Base-by-base conservation (phyloP, 2,797 vertebrate genomes). In the Microchirus variegatus region DNA sequence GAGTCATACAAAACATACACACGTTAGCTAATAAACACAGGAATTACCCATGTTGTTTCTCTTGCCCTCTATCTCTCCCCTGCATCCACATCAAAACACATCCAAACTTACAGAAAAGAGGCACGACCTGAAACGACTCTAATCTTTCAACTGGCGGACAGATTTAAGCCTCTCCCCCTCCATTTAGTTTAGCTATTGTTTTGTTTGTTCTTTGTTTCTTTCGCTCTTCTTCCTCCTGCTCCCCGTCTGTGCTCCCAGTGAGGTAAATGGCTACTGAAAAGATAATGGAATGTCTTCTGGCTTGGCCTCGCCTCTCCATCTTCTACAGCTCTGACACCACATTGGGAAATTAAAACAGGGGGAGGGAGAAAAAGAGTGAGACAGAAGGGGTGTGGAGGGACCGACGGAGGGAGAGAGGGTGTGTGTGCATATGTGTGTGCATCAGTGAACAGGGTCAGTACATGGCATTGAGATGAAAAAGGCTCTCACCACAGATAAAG, bases 281-380 rank as follows among this genome's bases (percentile, higher is more conserved):
- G 89, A 91, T 91, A 93, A 93, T 92, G 87, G 90, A 88, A 91
- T 91, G 90, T 92, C 87, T 88, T 85, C 67, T 82, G 84, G 82
- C 83, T 63, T 70, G 75, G 70, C 79, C 78, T 53, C 70, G 83
- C 79, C 87, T 70, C 84, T 91, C 89, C 86, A 85, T 91, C 91
- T 92, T 89, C 86, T 80, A 61, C 55, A 1, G 70, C 80, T 74
- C 80, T 78, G 84, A 75, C 84, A 77, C 70, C 82, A 74, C 64
- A 63, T 75, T 58, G 75, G 85, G 83, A 89, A 92, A 93, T 93
- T 90, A 92, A 93, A 91, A 87, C 51, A 50, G 67, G 54, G 55
- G 40, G 60, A 35, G 16, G 45, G 22, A 14, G 18, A 40, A 49
- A 47, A 51, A 41, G 41, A 41, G 64, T 52, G 48, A 55, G 19